A percentile compares a stretch with the other conserved stretches of the same genome.
phyloP scores from a whole-genome alignment of 2,888 invertebrate genomes.

The Dynastes grantii region DNA sequence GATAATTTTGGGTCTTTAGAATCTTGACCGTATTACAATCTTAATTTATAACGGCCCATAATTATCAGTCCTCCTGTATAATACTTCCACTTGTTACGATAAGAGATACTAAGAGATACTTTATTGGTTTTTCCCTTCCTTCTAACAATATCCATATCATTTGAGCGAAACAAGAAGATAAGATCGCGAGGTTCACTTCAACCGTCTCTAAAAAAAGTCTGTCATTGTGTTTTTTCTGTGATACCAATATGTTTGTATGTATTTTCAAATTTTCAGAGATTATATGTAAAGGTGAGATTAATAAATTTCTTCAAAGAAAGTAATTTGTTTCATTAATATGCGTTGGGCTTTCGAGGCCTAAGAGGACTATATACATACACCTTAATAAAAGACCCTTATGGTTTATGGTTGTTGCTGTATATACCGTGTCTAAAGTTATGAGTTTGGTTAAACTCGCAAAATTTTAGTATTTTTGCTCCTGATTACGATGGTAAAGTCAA shows the following conservation, averaged over 20 bases:
- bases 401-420: too few relatives aligned
- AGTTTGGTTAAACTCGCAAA: too few relatives aligned
- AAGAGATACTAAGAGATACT: constrained; percentile 3
- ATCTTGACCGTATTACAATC: neutral
- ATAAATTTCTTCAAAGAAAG: constrained; percentile 41
- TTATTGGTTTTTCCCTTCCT: neutral
- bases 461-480: too few relatives aligned
- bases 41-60: neutral
- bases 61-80: neutral
- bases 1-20: neutral
- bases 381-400: too few relatives aligned
- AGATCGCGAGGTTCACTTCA: constrained; percentile 47
- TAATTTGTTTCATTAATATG: constrained; percentile 16
- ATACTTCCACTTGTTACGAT: constrained; percentile 21
- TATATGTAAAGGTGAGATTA: constrained; percentile 42
- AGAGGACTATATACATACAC: too few relatives aligned
- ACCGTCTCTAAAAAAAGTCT: constrained; percentile 52
- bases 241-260: constrained; percentile 57
- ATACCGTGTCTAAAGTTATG: too few relatives aligned
- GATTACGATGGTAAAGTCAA: too few relatives aligned
- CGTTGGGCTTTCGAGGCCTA: neutral
- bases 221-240: constrained; percentile 60
- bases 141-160: constrained; percentile 38
- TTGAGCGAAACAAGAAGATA: constrained; percentile 34
- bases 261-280: constrained; percentile 53